Conservation (phyloP, 2,113 vertebrate species). For the Eubucco bourcierii region DNA sequence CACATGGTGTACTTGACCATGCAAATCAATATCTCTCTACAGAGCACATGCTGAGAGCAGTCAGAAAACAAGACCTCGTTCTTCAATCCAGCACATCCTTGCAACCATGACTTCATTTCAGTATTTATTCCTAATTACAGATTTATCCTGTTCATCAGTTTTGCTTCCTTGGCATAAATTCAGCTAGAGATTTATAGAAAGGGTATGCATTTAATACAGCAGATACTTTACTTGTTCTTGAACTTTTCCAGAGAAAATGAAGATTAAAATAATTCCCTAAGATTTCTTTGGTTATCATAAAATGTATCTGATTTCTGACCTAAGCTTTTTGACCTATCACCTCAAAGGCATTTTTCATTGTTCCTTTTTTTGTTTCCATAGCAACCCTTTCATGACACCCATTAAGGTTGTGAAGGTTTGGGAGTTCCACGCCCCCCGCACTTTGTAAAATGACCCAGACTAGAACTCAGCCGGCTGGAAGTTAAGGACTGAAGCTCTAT, state of each 20-base stretch:
- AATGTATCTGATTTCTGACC: background rate
- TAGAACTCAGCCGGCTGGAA: too few relatives aligned
- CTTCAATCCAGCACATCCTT: background rate
- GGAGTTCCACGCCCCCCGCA: too few relatives aligned
- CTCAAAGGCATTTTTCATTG: background rate
- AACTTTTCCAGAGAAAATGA: background rate
- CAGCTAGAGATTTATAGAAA: background rate
- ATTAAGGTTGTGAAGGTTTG: too few relatives aligned
- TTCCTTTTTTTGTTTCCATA: conserved; percentile 17
- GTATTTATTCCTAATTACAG: background rate
- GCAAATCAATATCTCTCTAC: background rate
- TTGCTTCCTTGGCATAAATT: background rate
- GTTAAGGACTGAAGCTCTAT: too few relatives aligned
- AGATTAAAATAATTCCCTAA: background rate
- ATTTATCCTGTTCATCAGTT: background rate
- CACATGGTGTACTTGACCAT: background rate
- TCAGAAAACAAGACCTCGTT: background rate
- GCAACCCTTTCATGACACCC: background rate
- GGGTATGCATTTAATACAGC: background rate
- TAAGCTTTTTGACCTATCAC: background rate
- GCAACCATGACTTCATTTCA: background rate
- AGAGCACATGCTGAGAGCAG: background rate
- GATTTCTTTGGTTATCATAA: background rate
- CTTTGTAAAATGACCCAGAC: too few relatives aligned
- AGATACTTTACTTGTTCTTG: background rate